phyloP scores from a whole-genome alignment of 30 jellyfish, hydroid and myxozoan genomes.

The Hydra vulgaris region DNA sequence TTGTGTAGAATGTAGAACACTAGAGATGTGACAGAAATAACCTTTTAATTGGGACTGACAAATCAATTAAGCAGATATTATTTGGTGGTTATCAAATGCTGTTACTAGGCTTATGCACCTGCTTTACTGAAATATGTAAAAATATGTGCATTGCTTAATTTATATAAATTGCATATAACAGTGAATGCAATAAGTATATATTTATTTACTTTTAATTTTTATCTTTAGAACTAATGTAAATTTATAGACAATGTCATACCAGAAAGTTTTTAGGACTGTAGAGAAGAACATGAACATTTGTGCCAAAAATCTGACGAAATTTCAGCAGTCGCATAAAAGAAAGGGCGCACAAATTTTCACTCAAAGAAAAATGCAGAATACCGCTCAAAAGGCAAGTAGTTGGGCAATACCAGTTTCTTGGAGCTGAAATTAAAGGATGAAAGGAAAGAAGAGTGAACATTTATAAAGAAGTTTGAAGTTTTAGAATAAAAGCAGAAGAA shows the following conservation, averaged over 20 bases:
- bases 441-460: neutral
- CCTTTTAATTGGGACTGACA: neutral
- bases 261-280: neutral
- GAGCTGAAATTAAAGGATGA: neutral
- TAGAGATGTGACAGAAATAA: neutral
- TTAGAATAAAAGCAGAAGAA: neutral
- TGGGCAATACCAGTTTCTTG: neutral
- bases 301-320: neutral
- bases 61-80: neutral
- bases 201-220: neutral
- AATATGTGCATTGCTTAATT: neutral
- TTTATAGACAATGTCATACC: neutral
- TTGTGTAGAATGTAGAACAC: neutral
- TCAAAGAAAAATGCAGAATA: neutral
- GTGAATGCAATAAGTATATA: neutral
- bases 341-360: neutral
- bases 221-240: neutral
- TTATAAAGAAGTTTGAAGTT: neutral
- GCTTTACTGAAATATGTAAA: neutral
- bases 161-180: neutral
- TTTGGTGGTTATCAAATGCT: neutral
- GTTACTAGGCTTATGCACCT: neutral
- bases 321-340: neutral
- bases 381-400: neutral
- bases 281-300: neutral